phyloP scores from a whole-genome alignment of 2,888 invertebrate species.

The Plutella xylostella region DNA sequence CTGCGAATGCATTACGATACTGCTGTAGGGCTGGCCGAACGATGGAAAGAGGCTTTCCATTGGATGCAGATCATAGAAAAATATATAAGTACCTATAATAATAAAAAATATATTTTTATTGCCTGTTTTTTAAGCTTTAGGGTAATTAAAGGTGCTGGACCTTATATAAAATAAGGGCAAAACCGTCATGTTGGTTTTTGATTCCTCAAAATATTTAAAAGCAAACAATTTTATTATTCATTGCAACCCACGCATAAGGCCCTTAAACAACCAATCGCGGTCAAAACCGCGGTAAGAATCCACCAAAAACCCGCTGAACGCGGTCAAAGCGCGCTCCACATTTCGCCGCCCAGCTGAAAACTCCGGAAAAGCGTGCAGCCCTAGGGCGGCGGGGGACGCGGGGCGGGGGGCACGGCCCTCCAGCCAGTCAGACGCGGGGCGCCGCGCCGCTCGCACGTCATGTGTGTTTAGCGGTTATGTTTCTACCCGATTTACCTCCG shows the following conservation, averaged over 20 bases:
- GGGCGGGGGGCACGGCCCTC: conserved; percentile 49
- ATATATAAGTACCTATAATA: too few relatives aligned
- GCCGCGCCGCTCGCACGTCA: conserved; percentile 62
- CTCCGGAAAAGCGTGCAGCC: conserved; percentile 12
- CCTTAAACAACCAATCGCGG: too few relatives aligned
- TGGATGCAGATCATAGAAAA: too few relatives aligned
- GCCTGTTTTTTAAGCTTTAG: too few relatives aligned
- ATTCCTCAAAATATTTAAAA: too few relatives aligned
- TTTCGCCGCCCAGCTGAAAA: background rate
- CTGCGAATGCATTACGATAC: conserved; percentile 62
- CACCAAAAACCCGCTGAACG: background rate
- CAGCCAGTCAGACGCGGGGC: conserved; percentile 63
- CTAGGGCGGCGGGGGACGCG: conserved; percentile 1
- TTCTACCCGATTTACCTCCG: conserved; percentile 91
- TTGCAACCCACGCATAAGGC: too few relatives aligned
- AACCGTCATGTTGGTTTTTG: too few relatives aligned
- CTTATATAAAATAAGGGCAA: too few relatives aligned
- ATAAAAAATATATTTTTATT: too few relatives aligned
- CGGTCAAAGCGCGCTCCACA: background rate
- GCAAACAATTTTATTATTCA: too few relatives aligned
- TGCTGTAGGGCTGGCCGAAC: conserved; percentile 38
- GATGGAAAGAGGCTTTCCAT: background rate
- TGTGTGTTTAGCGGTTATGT: conserved; percentile 76
- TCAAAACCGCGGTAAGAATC: too few relatives aligned
- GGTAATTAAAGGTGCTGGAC: too few relatives aligned